Evolutionary conservation across 2,888 invertebrate genomes (phyloP), one percentile per base, ranked within the genome.

Genomic region (Scaptomyza reducta): DNA sequence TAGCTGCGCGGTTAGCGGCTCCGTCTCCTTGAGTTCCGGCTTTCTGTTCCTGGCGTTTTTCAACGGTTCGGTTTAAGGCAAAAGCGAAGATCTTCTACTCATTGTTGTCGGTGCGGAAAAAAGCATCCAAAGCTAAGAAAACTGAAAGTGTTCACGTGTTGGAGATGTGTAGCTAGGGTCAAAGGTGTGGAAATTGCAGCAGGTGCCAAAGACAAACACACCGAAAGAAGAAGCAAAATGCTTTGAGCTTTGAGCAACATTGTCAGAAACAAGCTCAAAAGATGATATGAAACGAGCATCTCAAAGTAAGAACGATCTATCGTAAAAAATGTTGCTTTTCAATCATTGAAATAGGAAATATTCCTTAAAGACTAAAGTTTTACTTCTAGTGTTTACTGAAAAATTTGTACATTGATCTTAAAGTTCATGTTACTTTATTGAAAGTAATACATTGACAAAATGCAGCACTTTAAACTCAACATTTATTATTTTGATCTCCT

Each of bases 1-100:
- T 64, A 14, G 65, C 59, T 62, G 49, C 71, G 76, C 68, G 64
- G 70, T 67, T 72, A 58, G 54, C 58, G 50, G 47, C 50, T 3
- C 45, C 47, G 57, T 66, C 40, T 59, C 69, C 70, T 51, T 27
- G 61, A 53, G 53, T 59, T 70, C 61, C 47, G 58, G 74, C 59
- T 1, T 66, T 74, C 70, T 81, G 84, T 81, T 78, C 40, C 49
- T 81, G 84, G 69, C 81, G 74, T 70, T 74, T 74, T 57, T 10
- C 40, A 40, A 45, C 45, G 56, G 53, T 53, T 54, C 40, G n/a
- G 54, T n/a, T 40, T 6, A 59, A 16, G n/a, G 18, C 68, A 63
- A 55, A 45, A 16, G 1, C 1, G 16, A 31, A 16, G 7, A 6
- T 10, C 57, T 65, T 65, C 41, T 65, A 62, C 41, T 41, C 47